Percentiles rank a stretch among this genome's conserved stretches.
These are phyloP conservation scores for Cyanoderma ruficeps DNA, from an alignment of 2,113 vertebrate species.

Conservation along the genomic window DNA sequence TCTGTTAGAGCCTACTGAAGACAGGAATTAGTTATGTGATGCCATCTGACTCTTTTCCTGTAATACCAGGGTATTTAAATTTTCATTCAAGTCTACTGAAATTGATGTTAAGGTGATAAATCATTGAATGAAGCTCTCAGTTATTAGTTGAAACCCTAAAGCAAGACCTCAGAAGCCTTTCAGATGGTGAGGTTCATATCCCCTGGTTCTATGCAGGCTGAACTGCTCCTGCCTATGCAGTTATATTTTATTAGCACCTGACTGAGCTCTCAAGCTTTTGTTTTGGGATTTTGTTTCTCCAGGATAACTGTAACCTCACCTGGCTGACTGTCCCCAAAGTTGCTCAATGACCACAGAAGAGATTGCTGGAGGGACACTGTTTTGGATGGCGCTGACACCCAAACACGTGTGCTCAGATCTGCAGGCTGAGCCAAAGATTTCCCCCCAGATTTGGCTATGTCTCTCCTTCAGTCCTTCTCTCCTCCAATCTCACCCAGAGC, in stretches of 20 bases:
- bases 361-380: neutral
- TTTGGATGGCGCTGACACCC: neutral
- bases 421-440: neutral
- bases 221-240: neutral
- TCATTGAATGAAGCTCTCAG: neutral
- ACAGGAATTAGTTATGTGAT: neutral
- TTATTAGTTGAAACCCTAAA: neutral
- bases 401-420: neutral
- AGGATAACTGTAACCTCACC: neutral
- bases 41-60: neutral
- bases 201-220: neutral
- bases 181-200: neutral
- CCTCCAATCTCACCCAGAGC: neutral
- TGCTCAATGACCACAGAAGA: neutral
- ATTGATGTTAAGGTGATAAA: neutral
- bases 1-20: neutral
- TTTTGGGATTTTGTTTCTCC: neutral
- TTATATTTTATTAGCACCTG: neutral
- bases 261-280: neutral
- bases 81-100: neutral
- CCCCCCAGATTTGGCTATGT: neutral
- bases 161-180: neutral
- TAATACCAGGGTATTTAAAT: neutral
- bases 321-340: fast-evolving
- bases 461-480: neutral